A percentile compares a stretch with the other conserved stretches of the same genome.
Evolutionary conservation across 2,797 vertebrate species (phyloP).

Genomic region (Tolypeutes matacus): DNA sequence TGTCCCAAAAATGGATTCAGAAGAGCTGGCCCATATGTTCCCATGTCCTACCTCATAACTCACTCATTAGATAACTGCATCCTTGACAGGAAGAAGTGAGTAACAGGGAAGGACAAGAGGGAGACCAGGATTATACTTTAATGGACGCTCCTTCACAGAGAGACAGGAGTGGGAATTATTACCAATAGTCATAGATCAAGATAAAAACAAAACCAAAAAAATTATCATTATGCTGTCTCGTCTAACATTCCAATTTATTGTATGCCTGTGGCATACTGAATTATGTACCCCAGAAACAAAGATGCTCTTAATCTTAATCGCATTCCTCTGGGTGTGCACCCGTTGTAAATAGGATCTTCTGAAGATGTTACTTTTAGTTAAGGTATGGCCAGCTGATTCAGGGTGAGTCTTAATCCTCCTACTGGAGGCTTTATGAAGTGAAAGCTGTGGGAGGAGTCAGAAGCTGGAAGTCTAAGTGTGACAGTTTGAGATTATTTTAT

Average conservation of each 20-base stretch:
- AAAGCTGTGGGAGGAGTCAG: no score
- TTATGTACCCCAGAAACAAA: no score
- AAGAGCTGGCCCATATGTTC: background rate
- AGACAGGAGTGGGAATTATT: background rate
- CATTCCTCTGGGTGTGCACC: no score
- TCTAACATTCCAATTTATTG: conserved; percentile 21
- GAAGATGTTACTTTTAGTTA: no score
- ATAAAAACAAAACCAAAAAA: background rate
- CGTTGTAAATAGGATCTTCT: no score
- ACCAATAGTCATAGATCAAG: background rate
- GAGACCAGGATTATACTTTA: background rate
- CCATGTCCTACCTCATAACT: background rate
- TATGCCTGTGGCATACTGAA: background rate
- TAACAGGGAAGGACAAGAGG: no score
- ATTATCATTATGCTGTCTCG: background rate
- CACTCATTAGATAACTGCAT: background rate
- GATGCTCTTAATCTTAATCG: no score
- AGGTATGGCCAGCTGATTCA: no score
- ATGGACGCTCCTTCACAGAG: background rate
- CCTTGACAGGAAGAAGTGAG: background rate
- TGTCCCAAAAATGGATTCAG: background rate
- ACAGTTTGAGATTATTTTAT: no score
- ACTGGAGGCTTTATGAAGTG: no score
- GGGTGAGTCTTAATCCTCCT: no score
- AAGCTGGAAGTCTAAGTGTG: no score